Evolutionary conservation across 2,113 vertebrate species (phyloP).

Genomic region (Pluvialis apricaria): DNA sequence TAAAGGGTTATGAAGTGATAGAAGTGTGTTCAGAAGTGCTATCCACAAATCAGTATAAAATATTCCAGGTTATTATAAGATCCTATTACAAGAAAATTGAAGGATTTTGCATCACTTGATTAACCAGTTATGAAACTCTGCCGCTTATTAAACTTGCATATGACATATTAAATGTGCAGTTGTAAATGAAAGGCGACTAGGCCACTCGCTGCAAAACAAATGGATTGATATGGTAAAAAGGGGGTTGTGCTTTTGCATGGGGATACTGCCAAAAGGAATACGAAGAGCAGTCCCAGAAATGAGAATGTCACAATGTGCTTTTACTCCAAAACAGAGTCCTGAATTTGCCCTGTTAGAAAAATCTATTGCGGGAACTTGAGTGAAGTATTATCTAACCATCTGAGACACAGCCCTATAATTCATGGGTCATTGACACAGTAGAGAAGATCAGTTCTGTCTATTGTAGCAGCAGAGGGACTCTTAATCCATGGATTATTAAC

Average conservation of each 20-base stretch:
- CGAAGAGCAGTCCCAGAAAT: constrained; percentile 2
- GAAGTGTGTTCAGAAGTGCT: not conserved
- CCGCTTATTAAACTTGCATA: not conserved
- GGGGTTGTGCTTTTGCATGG: not conserved
- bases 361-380: constrained; percentile 34
- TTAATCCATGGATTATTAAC: constrained; percentile 53
- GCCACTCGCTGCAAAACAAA: not conserved
- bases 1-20: not conserved
- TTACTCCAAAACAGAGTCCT: constrained; percentile 29
- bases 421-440: constrained; percentile 33
- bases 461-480: constrained; percentile 39
- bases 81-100: not conserved
- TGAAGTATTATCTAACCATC: constrained; percentile 57
- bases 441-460: constrained; percentile 42
- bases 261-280: not conserved
- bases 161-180: not conserved
- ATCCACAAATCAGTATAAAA: constrained; percentile 3
- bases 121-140: constrained; percentile 16
- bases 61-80: constrained; percentile 4
- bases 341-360: constrained; percentile 44
- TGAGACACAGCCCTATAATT: constrained; percentile 54
- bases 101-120: constrained; percentile 14
- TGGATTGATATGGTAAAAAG: not conserved
- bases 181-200: not conserved
- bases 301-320: not conserved